These are phyloP conservation scores for Sylvia borin DNA, from an alignment of 2,797 vertebrate genomes.

Conservation along the genomic window DNA sequence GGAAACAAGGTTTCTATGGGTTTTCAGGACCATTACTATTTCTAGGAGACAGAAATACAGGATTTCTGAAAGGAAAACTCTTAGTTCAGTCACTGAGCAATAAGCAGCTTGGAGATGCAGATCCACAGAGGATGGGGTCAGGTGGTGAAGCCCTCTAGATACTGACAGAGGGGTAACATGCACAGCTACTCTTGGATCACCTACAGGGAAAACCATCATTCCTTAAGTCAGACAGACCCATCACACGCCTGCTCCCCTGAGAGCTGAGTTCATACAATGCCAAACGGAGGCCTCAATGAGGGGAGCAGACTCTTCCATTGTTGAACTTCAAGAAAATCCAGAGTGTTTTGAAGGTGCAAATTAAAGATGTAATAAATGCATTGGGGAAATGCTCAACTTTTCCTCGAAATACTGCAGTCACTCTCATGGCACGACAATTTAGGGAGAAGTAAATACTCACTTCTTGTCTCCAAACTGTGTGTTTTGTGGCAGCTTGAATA, in stretches of 20 bases:
- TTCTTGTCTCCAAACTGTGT: background rate
- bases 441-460: background rate
- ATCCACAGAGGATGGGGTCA: background rate
- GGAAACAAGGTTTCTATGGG: background rate
- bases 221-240: background rate
- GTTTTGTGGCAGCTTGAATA: background rate
- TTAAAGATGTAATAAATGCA: background rate
- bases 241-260: accelerated
- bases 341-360: background rate
- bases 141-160: background rate
- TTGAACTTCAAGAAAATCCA: background rate
- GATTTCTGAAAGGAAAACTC: background rate
- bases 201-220: background rate
- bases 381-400: background rate
- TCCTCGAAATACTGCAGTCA: background rate
- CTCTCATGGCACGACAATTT: background rate
- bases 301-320: background rate
- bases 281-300: background rate
- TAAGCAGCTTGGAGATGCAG: accelerated
- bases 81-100: background rate
- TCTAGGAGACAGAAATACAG: background rate
- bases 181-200: background rate
- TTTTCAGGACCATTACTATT: background rate
- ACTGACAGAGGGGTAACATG: background rate
- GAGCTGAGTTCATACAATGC: background rate